A percentile compares a stretch with the other conserved stretches of the same genome.
These are phyloP conservation scores for Eospalax fontanierii DNA, from an alignment of 2,797 vertebrate species.

Conservation along the genomic window DNA sequence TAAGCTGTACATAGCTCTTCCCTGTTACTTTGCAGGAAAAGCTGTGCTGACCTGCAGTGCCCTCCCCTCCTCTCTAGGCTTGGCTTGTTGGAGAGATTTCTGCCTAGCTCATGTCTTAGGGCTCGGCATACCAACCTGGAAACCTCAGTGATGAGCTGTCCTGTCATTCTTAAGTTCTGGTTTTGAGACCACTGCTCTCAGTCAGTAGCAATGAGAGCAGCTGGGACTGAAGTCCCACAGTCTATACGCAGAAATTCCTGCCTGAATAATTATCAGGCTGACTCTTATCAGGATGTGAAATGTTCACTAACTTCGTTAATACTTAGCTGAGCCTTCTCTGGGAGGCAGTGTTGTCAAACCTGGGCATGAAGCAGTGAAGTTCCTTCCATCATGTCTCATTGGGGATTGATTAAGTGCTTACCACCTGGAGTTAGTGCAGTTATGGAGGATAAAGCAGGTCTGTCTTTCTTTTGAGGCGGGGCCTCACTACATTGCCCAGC, in stretches of 20 bases:
- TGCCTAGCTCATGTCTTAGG: not conserved
- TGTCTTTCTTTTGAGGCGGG: not conserved
- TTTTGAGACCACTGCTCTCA: not conserved
- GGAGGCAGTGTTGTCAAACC: not conserved
- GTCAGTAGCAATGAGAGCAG: not conserved
- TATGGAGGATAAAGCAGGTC: not conserved
- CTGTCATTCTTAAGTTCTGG: not conserved
- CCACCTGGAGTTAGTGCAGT: slow-evolving; percentile 19
- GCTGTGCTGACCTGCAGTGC: not conserved
- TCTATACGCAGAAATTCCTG: not conserved
- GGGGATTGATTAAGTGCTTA: not conserved
- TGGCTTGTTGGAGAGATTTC: not conserved
- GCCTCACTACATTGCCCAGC: not conserved
- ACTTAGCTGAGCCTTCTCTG: not conserved
- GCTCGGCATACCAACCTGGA: not conserved
- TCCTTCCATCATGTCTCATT: not conserved
- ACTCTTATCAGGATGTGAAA: not conserved
- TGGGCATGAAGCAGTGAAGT: slow-evolving; percentile 3
- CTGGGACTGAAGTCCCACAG: not conserved
- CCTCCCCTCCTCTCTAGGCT: not conserved
- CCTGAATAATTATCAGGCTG: not conserved
- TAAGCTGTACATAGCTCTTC: not conserved
- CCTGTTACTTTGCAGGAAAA: not conserved
- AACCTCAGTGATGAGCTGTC: not conserved
- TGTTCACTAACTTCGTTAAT: slow-evolving; percentile 3